phyloP scores from a whole-genome alignment of 1,140 invertebrate species.

The Akabosia matsudoensis region DNA sequence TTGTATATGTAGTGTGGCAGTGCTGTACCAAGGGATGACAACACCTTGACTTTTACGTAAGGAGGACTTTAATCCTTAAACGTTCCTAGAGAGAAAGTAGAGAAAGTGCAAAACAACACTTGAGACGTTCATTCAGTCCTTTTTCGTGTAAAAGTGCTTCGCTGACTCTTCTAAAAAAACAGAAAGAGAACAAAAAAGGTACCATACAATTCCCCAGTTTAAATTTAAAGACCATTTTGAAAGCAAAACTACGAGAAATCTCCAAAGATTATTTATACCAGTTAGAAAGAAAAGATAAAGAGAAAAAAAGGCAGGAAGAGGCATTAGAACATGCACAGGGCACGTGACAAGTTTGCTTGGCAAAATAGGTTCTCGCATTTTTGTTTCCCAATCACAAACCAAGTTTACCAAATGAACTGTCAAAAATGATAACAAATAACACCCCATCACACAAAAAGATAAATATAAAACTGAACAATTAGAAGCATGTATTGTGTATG shows the following conservation, averaged over 20 bases:
- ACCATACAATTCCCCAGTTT: background rate
- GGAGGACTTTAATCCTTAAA: background rate
- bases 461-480: no score
- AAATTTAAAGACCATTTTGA: background rate
- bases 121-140: conserved; percentile 13
- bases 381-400: no score
- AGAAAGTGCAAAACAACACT: conserved; percentile 11
- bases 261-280: background rate
- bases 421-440: no score
- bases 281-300: no score
- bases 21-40: background rate
- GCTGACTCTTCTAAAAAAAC: background rate
- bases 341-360: no score
- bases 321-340: no score
- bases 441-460: no score
- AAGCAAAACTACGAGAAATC: no score
- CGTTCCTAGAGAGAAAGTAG: background rate
- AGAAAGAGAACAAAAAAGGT: background rate
- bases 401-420: no score
- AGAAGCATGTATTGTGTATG: background rate
- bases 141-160: background rate
- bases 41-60: background rate
- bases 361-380: no score
- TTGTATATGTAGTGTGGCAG: background rate
- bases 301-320: no score